Conservation (phyloP, 2,888 invertebrate species). For the Watsonalla cultraria region DNA sequence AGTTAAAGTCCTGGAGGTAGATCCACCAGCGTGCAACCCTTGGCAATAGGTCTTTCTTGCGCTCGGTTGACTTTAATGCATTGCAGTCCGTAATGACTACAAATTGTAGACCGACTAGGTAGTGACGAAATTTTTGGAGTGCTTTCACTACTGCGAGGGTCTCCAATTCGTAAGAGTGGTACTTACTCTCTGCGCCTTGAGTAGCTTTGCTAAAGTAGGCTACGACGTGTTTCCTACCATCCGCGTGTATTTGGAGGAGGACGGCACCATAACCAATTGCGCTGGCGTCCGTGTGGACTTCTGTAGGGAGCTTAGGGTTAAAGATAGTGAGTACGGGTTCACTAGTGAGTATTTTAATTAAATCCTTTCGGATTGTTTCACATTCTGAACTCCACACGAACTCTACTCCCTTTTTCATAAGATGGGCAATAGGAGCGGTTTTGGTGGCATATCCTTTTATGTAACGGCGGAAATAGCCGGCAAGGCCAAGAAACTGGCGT, state of each 20-base stretch:
- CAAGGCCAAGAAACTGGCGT: constrained; percentile 18
- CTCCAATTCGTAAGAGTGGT: not conserved
- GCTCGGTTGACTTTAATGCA: no score
- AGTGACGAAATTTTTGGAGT: constrained; percentile 18
- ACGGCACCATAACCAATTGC: constrained; percentile 9
- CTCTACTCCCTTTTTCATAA: not conserved
- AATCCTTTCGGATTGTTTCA: not conserved
- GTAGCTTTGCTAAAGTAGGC: constrained; percentile 13
- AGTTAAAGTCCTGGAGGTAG: constrained; percentile 17
- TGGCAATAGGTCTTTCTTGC: constrained; percentile 15
- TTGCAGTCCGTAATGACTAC: no score
- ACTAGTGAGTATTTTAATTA: constrained; percentile 5
- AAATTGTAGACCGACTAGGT: constrained; percentile 11
- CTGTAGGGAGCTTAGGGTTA: constrained; percentile 6
- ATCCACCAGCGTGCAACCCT: constrained; percentile 17
- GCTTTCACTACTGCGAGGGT: constrained; percentile 12
- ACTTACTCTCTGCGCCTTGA: constrained; percentile 14
- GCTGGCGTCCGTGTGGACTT: constrained; percentile 9
- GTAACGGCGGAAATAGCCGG: constrained; percentile 21
- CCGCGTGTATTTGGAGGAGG: constrained; percentile 8
- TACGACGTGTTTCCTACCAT: constrained; percentile 11
- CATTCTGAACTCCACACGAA: constrained; percentile 1
- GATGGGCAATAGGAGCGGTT: constrained; percentile 1
- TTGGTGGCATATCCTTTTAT: constrained; percentile 9
- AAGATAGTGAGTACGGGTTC: constrained; percentile 15